These are phyloP conservation scores for Sebastes iracundus DNA, from an alignment of 2,797 vertebrate species.

Conservation along the genomic window DNA sequence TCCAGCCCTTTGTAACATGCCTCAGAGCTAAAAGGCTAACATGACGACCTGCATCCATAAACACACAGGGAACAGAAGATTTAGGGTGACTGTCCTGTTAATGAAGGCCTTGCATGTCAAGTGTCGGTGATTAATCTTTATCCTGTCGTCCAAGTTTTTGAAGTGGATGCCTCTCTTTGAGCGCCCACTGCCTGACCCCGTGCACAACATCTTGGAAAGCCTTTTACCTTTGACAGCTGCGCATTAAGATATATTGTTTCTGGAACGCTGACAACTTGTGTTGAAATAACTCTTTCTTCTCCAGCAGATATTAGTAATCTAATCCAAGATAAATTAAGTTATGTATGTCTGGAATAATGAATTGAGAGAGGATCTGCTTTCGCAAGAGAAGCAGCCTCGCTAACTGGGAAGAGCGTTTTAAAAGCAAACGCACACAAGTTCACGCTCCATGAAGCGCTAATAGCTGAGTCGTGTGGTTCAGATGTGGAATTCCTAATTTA, in stretches of 20 bases:
- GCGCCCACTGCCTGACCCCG: background rate
- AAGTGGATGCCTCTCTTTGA: constrained; percentile 10
- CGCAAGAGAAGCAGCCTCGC: background rate
- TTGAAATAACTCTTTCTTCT: constrained; percentile 26
- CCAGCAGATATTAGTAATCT: constrained; percentile 3
- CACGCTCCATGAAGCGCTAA: constrained; percentile 69
- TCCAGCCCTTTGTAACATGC: background rate
- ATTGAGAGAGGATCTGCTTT: background rate
- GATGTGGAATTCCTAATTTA: constrained; percentile 72
- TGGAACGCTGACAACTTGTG: background rate
- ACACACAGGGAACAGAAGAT: background rate
- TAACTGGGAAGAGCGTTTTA: constrained; percentile 29
- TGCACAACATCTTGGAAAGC: background rate
- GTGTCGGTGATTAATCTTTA: constrained; percentile 26
- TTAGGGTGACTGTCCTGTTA: constrained; percentile 10
- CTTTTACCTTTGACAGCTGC: constrained; percentile 15
- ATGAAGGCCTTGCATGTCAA: constrained; percentile 12
- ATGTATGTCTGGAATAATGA: background rate
- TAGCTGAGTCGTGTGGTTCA: constrained; percentile 68
- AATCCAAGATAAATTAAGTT: constrained; percentile 17
- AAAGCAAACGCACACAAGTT: constrained; percentile 61
- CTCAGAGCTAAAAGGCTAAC: background rate
- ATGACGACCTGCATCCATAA: background rate
- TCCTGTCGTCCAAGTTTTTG: constrained; percentile 14
- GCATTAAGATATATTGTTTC: constrained; percentile 15